Base-by-base conservation (phyloP, 1,140 invertebrate species). In the Choristoneura fumiferana region DNA sequence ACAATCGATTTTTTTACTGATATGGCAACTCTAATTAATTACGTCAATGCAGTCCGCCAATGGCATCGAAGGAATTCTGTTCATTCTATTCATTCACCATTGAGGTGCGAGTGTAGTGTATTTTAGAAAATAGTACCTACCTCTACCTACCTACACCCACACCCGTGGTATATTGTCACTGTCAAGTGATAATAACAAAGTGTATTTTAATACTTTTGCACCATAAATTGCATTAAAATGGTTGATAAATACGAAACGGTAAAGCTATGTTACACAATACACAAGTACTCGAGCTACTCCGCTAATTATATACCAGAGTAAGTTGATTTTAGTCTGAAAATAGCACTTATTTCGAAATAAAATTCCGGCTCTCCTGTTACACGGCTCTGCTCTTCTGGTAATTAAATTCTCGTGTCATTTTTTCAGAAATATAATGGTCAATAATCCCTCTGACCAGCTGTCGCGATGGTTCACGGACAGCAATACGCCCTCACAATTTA, bases 381-480 rank as follows among this genome's bases (percentile, higher is more conserved):
- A 34, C 17, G 17, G 34, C 8, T 53, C 64, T 62, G 62, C 63
- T 58, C 39, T 62, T 61, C 56, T 62, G 57, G 67, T 54, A 60
- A 49, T 22, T 29, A 8, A 49, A 29, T 9, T 4, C n/a, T 6
- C 22, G 22, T 49, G 3, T 15, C 22, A 49, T 12, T 37, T 79
- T 93, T 91, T 61, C 82, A 97, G 96, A 84, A 97, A 97, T 88
- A 96, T 97, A 54, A 90, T 95, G 65, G 90, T 93, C 66, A 94
- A 98, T 86, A 93, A 94, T 67, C 94, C 95, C 10, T 91, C 91
- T 63, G 96, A 98, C 90, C 95, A 96, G 78, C 91, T 94, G 2
- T 97, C 96, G 57, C 91, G 96, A 78, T 98, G 96, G 96, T 97
- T 96, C 22, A 96, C 96, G 52, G 95, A 96, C 73, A 95, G 94